These are phyloP conservation scores for Archips xylosteana DNA, from an alignment of 2,888 invertebrate species.

Conservation along the genomic window DNA sequence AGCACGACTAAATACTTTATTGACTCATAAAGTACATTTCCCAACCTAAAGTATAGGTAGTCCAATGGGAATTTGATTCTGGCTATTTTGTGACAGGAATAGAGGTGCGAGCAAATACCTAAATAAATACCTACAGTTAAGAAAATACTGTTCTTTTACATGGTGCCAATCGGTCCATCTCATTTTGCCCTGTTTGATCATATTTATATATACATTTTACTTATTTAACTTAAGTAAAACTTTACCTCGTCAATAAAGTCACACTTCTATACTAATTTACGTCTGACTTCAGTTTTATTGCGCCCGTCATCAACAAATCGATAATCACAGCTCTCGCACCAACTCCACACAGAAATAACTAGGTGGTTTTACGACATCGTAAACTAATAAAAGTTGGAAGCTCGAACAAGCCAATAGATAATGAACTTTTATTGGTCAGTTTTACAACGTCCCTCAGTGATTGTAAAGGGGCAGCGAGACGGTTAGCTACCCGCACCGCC, in stretches of 20 bases:
- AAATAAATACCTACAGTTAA: too few relatives aligned
- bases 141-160: too few relatives aligned
- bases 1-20: too few relatives aligned
- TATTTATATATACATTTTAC: too few relatives aligned
- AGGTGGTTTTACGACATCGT: constrained; percentile 72
- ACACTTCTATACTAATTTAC: not conserved
- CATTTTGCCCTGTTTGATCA: too few relatives aligned
- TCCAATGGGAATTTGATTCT: too few relatives aligned
- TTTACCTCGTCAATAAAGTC: not conserved
- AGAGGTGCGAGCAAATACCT: too few relatives aligned
- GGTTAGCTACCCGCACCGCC: constrained; percentile 56
- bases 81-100: too few relatives aligned
- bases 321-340: constrained; percentile 19
- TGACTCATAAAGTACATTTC: too few relatives aligned
- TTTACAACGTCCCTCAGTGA: constrained; percentile 80
- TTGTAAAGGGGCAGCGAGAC: constrained; percentile 69
- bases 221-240: not conserved
- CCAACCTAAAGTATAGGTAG: too few relatives aligned
- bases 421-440: constrained; percentile 86
- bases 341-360: constrained; percentile 54
- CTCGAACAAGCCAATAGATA: constrained; percentile 83
- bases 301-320: constrained; percentile 17
- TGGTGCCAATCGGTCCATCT: too few relatives aligned
- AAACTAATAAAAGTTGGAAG: constrained; percentile 83
- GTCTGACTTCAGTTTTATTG: not conserved